A percentile compares a stretch with the other conserved stretches of the same genome.
Evolutionary conservation across 2,888 invertebrate genomes (phyloP).

Genomic region (Timema podura): DNA sequence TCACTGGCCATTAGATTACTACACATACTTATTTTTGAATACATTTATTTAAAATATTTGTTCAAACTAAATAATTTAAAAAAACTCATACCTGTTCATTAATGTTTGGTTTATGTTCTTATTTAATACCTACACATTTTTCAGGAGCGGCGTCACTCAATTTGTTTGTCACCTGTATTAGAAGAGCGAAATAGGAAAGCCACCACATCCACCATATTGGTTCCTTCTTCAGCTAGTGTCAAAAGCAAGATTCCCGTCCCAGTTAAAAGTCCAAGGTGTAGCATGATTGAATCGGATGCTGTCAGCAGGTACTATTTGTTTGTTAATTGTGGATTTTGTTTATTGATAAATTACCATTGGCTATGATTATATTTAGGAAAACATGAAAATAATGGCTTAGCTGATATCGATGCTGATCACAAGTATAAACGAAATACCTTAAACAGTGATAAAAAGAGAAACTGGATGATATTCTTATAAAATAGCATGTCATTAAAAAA

Average conservation of each 20-base stretch:
- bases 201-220: neutral
- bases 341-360: neutral
- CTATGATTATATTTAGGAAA: neutral
- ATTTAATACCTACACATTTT: neutral
- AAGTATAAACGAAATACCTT: neutral
- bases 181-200: conserved; percentile 29
- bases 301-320: conserved; percentile 19
- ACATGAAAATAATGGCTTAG: neutral
- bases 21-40: no score
- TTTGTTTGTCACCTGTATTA: conserved; percentile 29
- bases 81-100: no score
- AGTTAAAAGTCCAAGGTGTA: conserved; percentile 58
- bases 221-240: conserved; percentile 30
- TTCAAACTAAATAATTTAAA: no score
- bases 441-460: no score
- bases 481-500: no score
- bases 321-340: neutral
- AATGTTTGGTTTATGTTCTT: no score
- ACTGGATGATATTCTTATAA: no score
- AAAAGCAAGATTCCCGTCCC: conserved; percentile 64
- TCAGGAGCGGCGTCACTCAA: conserved; percentile 28
- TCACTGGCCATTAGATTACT: no score
- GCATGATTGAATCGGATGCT: conserved; percentile 53
- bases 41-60: no score
- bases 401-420: neutral